phyloP scores from a whole-genome alignment of 2,888 invertebrate genomes.

The Capitulum mitella region DNA sequence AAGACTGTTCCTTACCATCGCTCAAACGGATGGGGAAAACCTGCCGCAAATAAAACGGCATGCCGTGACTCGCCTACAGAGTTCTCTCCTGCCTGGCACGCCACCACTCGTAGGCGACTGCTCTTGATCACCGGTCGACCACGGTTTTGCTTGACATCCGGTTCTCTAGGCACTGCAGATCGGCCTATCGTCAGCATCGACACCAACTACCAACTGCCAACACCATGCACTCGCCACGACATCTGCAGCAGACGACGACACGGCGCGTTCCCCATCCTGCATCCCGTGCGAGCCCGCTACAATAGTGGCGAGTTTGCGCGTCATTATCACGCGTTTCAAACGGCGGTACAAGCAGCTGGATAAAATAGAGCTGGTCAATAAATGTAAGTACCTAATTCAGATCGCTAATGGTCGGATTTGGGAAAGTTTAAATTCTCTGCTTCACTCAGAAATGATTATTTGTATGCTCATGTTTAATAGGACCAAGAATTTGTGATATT shows the following conservation, averaged over 20 bases:
- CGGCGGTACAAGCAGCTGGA: background rate
- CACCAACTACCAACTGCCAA: background rate
- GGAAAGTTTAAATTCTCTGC: too few species aligned
- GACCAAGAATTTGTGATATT: too few species aligned
- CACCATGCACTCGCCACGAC: background rate
- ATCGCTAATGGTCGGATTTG: too few species aligned
- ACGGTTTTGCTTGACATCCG: background rate
- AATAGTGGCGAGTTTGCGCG: background rate
- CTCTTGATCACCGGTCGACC: background rate
- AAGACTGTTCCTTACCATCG: background rate
- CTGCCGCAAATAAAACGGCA: background rate
- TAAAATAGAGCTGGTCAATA: background rate
- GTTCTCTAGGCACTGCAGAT: background rate
- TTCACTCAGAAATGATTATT: too few species aligned
- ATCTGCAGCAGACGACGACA: background rate
- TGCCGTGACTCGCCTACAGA: background rate
- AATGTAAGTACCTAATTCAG: too few species aligned
- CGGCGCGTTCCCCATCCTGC: background rate
- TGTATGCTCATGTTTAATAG: too few species aligned
- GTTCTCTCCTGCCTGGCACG: too few species aligned
- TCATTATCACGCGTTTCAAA: conserved; percentile 8
- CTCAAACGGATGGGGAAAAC: background rate
- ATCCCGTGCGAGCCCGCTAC: background rate
- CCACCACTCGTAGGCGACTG: too few species aligned
- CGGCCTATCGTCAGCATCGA: background rate